Conservation (phyloP, 2,113 vertebrate genomes). For the Cottus gobio region DNA sequence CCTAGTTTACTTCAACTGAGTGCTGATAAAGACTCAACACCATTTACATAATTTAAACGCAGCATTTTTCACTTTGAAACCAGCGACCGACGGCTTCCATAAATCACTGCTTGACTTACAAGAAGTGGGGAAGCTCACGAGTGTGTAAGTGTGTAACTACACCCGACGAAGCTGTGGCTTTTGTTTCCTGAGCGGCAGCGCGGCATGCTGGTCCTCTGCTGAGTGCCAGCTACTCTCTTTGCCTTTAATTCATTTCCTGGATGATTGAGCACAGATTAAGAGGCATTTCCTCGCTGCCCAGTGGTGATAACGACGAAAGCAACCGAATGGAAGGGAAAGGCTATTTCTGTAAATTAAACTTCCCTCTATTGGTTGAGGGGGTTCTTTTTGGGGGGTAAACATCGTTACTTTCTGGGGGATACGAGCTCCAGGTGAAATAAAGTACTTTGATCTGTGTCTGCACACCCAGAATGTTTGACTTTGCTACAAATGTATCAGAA, state of each 20-base stretch:
- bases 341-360: conserved; percentile 34
- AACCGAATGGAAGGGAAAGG: conserved; percentile 26
- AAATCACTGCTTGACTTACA: conserved; percentile 12
- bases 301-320: conserved; percentile 39
- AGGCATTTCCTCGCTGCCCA: conserved; percentile 31
- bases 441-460: no score
- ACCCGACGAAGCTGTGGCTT: conserved; percentile 16
- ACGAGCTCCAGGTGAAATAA: no score
- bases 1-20: not conserved
- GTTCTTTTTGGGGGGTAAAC: not conserved
- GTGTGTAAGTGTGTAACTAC: not conserved
- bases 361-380: not conserved
- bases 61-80: not conserved
- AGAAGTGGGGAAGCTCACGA: not conserved
- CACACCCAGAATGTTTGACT: no score
- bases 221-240: conserved; percentile 41
- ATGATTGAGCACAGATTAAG: conserved; percentile 49
- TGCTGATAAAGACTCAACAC: not conserved
- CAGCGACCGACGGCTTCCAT: not conserved
- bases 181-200: conserved; percentile 31
- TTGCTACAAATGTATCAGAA: no score
- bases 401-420: no score
- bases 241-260: conserved; percentile 60
- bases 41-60: not conserved
- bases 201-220: conserved; percentile 19